Evolutionary conservation across 2,888 invertebrate genomes (phyloP).

Genomic region (Torymus tubicola): DNA sequence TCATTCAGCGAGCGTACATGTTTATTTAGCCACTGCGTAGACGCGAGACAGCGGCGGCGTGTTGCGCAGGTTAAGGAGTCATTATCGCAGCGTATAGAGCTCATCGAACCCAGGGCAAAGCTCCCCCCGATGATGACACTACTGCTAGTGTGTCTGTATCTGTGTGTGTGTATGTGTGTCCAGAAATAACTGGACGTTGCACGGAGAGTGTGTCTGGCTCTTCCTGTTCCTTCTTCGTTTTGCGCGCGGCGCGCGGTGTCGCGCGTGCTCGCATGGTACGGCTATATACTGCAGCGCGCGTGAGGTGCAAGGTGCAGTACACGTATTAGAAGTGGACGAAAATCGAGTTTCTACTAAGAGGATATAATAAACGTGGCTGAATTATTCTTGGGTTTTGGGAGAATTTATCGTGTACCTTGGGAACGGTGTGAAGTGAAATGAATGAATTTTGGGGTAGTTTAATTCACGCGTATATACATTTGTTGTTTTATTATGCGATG

Average conservation of each 20-base stretch:
- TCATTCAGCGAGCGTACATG: background rate
- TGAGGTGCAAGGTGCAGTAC: too few relatives aligned
- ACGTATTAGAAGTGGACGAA: too few relatives aligned
- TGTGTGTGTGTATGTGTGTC: constrained; percentile 13
- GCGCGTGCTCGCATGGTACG: background rate
- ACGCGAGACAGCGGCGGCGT: background rate
- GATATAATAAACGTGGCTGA: too few relatives aligned
- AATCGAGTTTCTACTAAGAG: too few relatives aligned
- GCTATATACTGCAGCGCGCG: too few relatives aligned
- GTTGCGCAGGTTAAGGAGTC: background rate
- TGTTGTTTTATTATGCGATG: too few relatives aligned
- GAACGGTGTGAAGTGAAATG: too few relatives aligned
- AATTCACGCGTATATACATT: too few relatives aligned
- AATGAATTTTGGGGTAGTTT: too few relatives aligned
- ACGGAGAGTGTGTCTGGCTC: constrained; percentile 4
- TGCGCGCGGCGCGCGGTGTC: background rate
- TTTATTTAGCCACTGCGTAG: background rate
- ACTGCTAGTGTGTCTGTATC: constrained; percentile 2
- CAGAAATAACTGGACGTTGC: constrained; percentile 49
- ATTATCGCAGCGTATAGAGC: constrained; percentile 14
- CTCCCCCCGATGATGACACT: constrained; percentile 26
- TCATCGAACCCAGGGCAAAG: constrained; percentile 51
- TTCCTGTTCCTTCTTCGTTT: constrained; percentile 56
- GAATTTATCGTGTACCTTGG: too few relatives aligned
- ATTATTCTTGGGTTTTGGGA: too few relatives aligned